Base-by-base conservation (phyloP, 1,140 invertebrate species). In the Panonychus citri region DNA sequence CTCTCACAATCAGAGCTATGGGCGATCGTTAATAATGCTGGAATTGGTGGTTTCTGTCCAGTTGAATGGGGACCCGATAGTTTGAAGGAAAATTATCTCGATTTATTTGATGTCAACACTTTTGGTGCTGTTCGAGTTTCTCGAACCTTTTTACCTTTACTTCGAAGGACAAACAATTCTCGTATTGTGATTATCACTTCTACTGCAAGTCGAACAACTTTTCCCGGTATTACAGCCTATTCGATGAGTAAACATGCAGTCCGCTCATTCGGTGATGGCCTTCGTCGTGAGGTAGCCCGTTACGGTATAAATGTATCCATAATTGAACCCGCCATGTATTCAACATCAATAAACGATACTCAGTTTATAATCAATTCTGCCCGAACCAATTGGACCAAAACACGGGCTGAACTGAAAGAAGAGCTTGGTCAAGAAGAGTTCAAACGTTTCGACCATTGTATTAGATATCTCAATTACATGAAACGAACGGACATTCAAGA, bases 191-290 rank as follows among this genome's bases (percentile, higher is more conserved):
- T 73, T 62, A 69, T 75, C 5, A 70, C 73, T 1, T 75, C 73
- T 60, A 59, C 74, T 7, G 64, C 71, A 59, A 72, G 54, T 54
- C 63, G 64, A 59, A 59, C 19, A 4, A 59, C 43, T 8, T 28
- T 49, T 37, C 27, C 15, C n/a, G 42, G 30, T 7, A 67, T 72
- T 58, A 64, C 69, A 21, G 69, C 69, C 5, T 76, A 76, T 61
- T 68, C 66, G 30, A 71, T 75, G 67, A 71, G 70, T 7, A 76
- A 76, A 64, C 69, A 71, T 65, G 73, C 71, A 1, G 63, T 72
- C 15, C 66, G 73, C 13, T 71, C 73, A 17, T 74, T 72, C 58
- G 69, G 70, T 17, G 73, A 76, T 60, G 74, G 68, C 13, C 64
- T 76, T 3, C 57, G 74, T 28, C 64, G 71, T 37, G 74, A 76